Percentiles rank a stretch among this genome's conserved stretches.
Evolutionary conservation across 2,797 vertebrate genomes (phyloP).

Genomic region (Parambassis ranga): DNA sequence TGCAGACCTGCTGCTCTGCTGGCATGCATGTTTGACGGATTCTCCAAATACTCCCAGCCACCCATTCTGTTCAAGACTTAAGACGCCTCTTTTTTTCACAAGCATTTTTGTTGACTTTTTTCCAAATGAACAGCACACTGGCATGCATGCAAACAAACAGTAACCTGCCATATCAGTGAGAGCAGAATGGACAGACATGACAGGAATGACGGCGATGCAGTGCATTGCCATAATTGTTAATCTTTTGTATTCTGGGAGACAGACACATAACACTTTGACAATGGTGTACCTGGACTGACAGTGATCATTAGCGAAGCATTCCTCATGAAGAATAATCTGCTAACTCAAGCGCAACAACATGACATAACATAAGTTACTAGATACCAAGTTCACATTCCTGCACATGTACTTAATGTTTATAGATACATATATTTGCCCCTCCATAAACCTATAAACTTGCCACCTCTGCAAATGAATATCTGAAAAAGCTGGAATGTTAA

Average conservation of each 20-base stretch:
- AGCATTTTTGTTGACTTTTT: conserved; percentile 5
- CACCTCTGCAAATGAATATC: too few species aligned
- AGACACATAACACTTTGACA: conserved; percentile 17
- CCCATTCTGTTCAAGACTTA: background rate
- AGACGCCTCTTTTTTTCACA: conserved; percentile 19
- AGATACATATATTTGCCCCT: too few species aligned
- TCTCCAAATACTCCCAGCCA: conserved; percentile 32
- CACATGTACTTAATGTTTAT: background rate
- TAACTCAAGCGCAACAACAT: too few species aligned
- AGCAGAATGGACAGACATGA: conserved; percentile 1
- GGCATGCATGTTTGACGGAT: background rate
- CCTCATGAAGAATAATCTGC: conserved; percentile 26
- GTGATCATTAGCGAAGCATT: conserved; percentile 9
- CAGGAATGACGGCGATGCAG: conserved; percentile 34
- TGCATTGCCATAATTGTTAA: conserved; percentile 56
- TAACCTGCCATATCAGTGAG: conserved; percentile 9
- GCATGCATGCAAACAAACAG: conserved; percentile 10
- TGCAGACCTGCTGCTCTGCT: conserved; percentile 13
- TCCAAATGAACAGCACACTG: background rate
- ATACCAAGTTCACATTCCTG: conserved; percentile 11
- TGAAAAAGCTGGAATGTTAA: too few species aligned
- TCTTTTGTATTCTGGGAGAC: background rate
- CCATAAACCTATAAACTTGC: too few species aligned
- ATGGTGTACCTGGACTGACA: conserved; percentile 8
- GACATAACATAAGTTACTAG: too few species aligned